Evolutionary conservation across 2,797 vertebrate species (phyloP).

Genomic region (Crocodylus rhombifer): DNA sequence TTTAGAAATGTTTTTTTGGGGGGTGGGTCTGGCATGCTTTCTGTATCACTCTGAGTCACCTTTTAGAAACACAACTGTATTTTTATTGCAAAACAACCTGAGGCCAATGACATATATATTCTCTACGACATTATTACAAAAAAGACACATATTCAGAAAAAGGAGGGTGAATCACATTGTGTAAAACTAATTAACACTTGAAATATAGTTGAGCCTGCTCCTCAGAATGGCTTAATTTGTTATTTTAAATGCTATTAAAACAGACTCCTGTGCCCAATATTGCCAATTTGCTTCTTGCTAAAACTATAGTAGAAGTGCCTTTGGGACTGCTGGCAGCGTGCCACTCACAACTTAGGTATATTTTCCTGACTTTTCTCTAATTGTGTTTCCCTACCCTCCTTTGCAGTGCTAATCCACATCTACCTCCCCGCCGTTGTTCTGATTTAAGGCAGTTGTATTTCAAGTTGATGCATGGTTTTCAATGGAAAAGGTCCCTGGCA

Average conservation of each 20-base stretch:
- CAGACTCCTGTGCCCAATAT: neutral
- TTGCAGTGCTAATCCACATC: fast-evolving
- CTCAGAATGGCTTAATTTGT: fast-evolving
- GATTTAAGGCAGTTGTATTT: neutral
- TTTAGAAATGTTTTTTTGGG: constrained; percentile 12
- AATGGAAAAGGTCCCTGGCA: neutral
- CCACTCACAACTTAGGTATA: neutral
- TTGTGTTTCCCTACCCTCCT: neutral
- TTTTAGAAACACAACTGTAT: neutral
- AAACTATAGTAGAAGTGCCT: neutral
- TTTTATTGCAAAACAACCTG: constrained; percentile 10
- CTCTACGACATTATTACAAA: neutral
- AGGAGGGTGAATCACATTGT: neutral
- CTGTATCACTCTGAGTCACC: neutral
- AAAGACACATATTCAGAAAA: neutral
- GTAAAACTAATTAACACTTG: neutral
- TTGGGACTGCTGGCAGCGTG: neutral
- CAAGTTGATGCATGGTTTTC: too few species aligned
- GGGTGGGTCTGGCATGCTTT: neutral
- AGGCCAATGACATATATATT: neutral
- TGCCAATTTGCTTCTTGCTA: neutral
- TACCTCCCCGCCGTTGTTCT: fast-evolving
- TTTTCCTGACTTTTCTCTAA: neutral
- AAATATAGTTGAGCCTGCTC: fast-evolving
- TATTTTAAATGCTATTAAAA: neutral